Evolutionary conservation across 2,888 invertebrate genomes (phyloP), one percentile per base, ranked within the genome.

Genomic region (Acronicta alni): DNA sequence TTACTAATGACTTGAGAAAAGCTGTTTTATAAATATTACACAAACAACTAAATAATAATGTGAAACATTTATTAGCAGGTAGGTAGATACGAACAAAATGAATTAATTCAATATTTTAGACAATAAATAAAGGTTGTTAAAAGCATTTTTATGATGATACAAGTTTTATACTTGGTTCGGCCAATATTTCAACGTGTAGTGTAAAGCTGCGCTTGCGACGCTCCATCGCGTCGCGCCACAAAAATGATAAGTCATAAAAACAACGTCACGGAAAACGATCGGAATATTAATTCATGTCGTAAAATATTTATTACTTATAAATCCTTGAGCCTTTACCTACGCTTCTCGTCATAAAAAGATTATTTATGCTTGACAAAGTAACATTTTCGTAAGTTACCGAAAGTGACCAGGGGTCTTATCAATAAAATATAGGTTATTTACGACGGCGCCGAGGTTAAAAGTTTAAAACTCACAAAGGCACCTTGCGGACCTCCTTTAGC

Each of bases 241-340:
- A 90, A 93, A 93, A 93, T 93, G 92, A 94, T 92, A 93, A 93
- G 83, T 94, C 93, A 93, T 94, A 94, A 94, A 94, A 93, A 92
- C 86, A 88, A 92, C 93, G 93, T 94, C 93, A 94, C 92, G 84
- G 89, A 92, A 91, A 93, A 93, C 93, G 94, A 92, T 92, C 92
- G 86, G 94, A 93, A 94, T 94, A 94, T 94, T 93, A 94, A 94
- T 94, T 93, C 90, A 87, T 89, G 92, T 93, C 94, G 94, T 94
- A 92, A 94, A 94, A 94, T 91, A 94, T 94, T 94, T 93, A 94
- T 93, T 90, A 75, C 93, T 89, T 94, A 93, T 93, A 94, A 94
- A 94, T 94, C 94, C 94, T 94, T 94, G 93, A 92, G 91, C 91
- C 91, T 91, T 92, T 94, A 91, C 93, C 92, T 93, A 93, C 93